These are phyloP conservation scores for Sesia bembeciformis DNA, from an alignment of 2,888 invertebrate species.

Conservation along the genomic window DNA sequence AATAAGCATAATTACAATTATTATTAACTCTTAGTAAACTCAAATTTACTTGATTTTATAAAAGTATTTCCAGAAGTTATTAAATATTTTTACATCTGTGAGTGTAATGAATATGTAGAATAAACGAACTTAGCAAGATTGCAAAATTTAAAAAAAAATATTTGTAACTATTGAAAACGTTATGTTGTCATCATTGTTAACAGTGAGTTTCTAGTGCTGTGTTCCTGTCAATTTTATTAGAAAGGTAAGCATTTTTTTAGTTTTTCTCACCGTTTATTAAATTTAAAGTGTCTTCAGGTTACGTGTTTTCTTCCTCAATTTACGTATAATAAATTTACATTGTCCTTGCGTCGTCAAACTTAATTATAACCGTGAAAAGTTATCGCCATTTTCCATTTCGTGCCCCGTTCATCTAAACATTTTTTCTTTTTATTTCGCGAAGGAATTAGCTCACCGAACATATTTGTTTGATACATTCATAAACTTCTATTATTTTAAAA, in stretches of 20 bases:
- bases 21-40: too few species aligned
- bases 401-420: slow-evolving; percentile 39
- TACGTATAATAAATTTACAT: slow-evolving; percentile 5
- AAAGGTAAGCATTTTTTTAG: slow-evolving; percentile 55
- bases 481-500: neutral
- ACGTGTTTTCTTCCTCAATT: neutral
- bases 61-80: too few species aligned
- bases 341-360: slow-evolving; percentile 6
- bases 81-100: too few species aligned
- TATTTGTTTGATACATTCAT: neutral
- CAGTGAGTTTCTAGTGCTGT: slow-evolving; percentile 59
- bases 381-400: slow-evolving; percentile 67
- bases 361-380: slow-evolving; percentile 35
- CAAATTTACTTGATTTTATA: too few species aligned
- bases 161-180: neutral
- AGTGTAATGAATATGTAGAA: too few species aligned
- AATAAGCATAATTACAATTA: too few species aligned
- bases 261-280: slow-evolving; percentile 11
- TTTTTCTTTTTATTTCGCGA: slow-evolving; percentile 34
- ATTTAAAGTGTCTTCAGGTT: slow-evolving; percentile 1
- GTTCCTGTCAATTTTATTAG: slow-evolving; percentile 60
- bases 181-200: slow-evolving; percentile 28
- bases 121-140: too few species aligned
- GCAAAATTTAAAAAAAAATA: too few species aligned
- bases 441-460: neutral